Conservation (phyloP, 2,888 invertebrate species). For the Nomada fabriciana region DNA sequence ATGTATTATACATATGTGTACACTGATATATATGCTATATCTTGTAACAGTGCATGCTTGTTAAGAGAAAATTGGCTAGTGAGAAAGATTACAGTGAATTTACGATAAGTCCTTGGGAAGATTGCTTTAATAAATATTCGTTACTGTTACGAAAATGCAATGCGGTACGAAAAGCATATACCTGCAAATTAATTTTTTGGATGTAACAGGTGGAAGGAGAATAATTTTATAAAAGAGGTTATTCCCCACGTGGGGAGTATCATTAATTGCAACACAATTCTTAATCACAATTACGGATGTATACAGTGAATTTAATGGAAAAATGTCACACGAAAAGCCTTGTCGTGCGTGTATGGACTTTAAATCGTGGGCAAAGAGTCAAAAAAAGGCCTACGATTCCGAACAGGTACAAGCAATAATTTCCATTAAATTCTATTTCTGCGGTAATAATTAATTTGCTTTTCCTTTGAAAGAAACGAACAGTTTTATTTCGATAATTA, state of each 20-base stretch:
- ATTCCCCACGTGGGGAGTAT: conserved; percentile 44
- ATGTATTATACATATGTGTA: not conserved
- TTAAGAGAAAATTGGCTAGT: conserved; percentile 28
- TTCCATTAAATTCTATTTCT: not conserved
- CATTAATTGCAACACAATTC: conserved; percentile 3
- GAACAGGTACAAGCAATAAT: conserved; percentile 73
- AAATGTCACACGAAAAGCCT: conserved; percentile 84
- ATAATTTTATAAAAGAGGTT: conserved; percentile 40
- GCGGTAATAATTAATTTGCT: not conserved
- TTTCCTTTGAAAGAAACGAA: conserved; percentile 2
- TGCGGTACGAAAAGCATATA: not conserved
- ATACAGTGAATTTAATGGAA: conserved; percentile 15
- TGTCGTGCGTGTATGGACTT: conserved; percentile 91
- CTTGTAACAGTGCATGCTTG: not conserved
- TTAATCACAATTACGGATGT: conserved; percentile 32
- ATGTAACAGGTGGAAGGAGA: conserved; percentile 17
- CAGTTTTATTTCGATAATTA: not conserved
- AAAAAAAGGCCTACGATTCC: conserved; percentile 84
- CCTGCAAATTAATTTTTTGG: not conserved
- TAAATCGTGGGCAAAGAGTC: conserved; percentile 89
- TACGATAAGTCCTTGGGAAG: not conserved
- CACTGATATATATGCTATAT: not conserved
- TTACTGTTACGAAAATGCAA: not conserved
- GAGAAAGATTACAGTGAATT: conserved; percentile 6
- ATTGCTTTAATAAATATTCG: conserved; percentile 3